Base-by-base conservation (phyloP, 1,140 invertebrate species). In the Magallana ariakensis region DNA sequence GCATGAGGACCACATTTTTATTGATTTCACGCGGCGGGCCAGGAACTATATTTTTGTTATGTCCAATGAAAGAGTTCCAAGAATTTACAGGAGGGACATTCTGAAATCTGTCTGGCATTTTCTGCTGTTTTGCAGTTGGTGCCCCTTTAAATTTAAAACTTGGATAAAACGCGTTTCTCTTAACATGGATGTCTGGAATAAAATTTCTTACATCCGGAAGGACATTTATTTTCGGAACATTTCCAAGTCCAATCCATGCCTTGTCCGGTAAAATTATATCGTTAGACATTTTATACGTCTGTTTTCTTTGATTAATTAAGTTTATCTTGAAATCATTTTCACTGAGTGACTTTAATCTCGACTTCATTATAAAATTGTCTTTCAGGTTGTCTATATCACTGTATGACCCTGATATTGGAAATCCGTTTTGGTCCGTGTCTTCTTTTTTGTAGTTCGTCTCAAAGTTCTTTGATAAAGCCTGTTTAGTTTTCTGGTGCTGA, bases 371-470 rank as follows among this genome's bases (percentile, higher is more conserved):
- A 26, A 75, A 75, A 75, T 33, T 33, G 22, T 26, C 66, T 33
- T 75, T 75, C 1, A 75, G 66, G 15, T 75, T 75, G 15, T 75
- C 66, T 5, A 75, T 75, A 26, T 75, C 66, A 13, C 66, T 75
- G 33, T 75, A 75, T 13, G 66, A 15, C 4, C 66, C 66, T 9
- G 19, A 11, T 13, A 75, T 26, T 11, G 66, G 66, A 26, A 75
- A 75, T 75, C 15, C 58, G n/a, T 6, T 15, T n/a, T 60, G 15
- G 58, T 13, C 15, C 22, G 22, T 75, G 9, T 75, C 7, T 75
- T 75, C 22, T 26, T 75, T 26, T 33, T 26, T 75, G 22, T 26
- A 75, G 7, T 60, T 60, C 58, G 26, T 33, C 15, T 46, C 33
- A 46, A 46, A 60, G 15, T 60, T 11, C 58, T 60, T 60, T n/a